Evolutionary conservation across 2,888 invertebrate genomes (phyloP), one percentile per base, ranked within the genome.

Genomic region (Orchestes rusci): DNA sequence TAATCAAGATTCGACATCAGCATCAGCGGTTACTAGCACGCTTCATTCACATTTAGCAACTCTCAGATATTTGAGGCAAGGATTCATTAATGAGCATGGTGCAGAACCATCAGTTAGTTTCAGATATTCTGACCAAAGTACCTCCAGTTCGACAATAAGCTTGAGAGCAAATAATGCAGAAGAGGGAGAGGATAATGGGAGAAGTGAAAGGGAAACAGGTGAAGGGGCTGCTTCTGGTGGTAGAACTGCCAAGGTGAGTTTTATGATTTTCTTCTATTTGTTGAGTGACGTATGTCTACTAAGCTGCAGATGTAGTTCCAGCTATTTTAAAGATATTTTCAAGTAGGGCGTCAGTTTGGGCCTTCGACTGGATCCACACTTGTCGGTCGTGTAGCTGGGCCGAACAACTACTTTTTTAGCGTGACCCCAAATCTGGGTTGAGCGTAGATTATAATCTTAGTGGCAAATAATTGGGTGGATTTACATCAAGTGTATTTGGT

Each of bases 111-210:
- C 79, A 36, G 77, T 80, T 33, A 67, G 65, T 51, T 57, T 62
- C 30, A 47, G 57, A 40, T 80, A 79, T 60, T 77, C 77, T 12
- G 73, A 77, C 55, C 76, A 77, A 61, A 77, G 79, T 55, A 76
- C 77, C 1, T 75, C 76, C 1, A 76, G 73, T 53, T 77, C 79
- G 19, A 75, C 76, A 2, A 75, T 75, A 53, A 73, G 73, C 41
- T 62, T 76, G 51, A 68, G 71, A 16, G 71, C 73, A 18, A 72
- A 68, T 8, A 68, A 71, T 35, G 40, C 42, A n/a, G 12, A 13
- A 8, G 23, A n/a, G n/a, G 31, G 15, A 15, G 38, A 43, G 12
- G 47, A 35, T 35, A 32, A 10, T 13, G 33, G 20, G 16, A 4
- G 13, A 3, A 37, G 30, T 18, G 20, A 37, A n/a, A 44, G 29